phyloP scores from a whole-genome alignment of 2,888 invertebrate genomes.

The Mellilla xanthometata region DNA sequence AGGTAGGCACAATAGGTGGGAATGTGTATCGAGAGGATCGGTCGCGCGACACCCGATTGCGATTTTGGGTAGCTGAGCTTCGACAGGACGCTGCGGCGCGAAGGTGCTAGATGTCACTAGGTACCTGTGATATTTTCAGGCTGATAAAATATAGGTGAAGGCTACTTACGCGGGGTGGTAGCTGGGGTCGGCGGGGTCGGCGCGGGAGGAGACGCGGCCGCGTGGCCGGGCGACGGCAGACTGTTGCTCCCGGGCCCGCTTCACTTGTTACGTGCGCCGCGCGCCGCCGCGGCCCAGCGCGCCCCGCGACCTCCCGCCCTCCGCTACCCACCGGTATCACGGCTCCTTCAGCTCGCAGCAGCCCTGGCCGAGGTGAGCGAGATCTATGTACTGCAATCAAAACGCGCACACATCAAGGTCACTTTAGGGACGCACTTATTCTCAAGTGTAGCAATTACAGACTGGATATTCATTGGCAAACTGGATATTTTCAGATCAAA shows the following conservation, averaged over 20 bases:
- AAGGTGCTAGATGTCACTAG: constrained; percentile 6
- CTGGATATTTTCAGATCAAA: too few relatives aligned
- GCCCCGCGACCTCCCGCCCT: constrained; percentile 45
- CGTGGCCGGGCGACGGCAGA: constrained; percentile 81
- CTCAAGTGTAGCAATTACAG: background rate
- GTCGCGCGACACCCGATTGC: constrained; percentile 31
- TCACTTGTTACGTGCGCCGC: constrained; percentile 80
- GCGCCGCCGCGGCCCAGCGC: constrained; percentile 58
- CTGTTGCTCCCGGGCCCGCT: constrained; percentile 82
- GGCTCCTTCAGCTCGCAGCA: constrained; percentile 71
- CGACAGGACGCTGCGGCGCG: background rate
- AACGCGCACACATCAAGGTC: constrained; percentile 34
- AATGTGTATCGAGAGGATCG: constrained; percentile 19
- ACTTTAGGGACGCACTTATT: constrained; percentile 28
- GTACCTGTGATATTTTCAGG: constrained; percentile 8
- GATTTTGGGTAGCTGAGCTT: constrained; percentile 13
- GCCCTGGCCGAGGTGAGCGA: constrained; percentile 59
- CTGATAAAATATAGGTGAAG: constrained; percentile 47
- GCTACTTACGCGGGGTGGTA: constrained; percentile 68
- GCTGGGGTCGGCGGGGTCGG: constrained; percentile 47
- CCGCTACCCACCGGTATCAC: constrained; percentile 64
- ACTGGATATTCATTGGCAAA: too few relatives aligned
- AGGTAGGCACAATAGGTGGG: constrained; percentile 45
- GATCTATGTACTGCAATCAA: constrained; percentile 27
- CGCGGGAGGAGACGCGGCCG: constrained; percentile 65